These are phyloP conservation scores for Cyrtodaria siliqua DNA, from an alignment of 2,888 invertebrate genomes.

Conservation along the genomic window DNA sequence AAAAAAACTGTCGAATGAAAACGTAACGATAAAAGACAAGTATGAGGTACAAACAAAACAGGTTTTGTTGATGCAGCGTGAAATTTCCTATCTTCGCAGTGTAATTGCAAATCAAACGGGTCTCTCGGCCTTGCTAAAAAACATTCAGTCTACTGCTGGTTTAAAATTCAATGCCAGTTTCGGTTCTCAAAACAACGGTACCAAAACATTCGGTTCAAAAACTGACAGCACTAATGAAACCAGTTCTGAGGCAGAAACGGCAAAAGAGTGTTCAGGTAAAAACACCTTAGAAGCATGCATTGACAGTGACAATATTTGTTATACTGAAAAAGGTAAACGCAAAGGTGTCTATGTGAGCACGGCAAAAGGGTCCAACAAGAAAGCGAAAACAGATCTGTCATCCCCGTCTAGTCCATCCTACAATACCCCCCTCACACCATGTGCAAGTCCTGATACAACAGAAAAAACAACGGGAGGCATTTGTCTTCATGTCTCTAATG, in stretches of 20 bases:
- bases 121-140: constrained; percentile 61
- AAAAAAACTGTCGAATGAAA: constrained; percentile 35
- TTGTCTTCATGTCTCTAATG: constrained; percentile 69
- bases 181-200: too few species aligned
- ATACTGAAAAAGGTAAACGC: too few species aligned
- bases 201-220: too few species aligned
- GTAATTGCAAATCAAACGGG: constrained; percentile 72
- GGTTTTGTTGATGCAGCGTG: constrained; percentile 42
- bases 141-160: too few species aligned
- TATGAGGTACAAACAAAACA: constrained; percentile 3
- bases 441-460: constrained; percentile 30
- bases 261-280: too few species aligned
- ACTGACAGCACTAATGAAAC: too few species aligned
- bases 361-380: not conserved
- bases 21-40: constrained; percentile 39
- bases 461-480: constrained; percentile 62
- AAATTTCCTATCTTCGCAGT: constrained; percentile 69
- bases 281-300: too few species aligned
- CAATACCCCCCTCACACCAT: constrained; percentile 11
- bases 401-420: not conserved
- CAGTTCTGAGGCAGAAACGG: too few species aligned
- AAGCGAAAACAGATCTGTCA: not conserved
- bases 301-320: too few species aligned
- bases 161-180: too few species aligned
- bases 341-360: constrained; percentile 43